Conservation (phyloP, 2,888 invertebrate genomes). For the Cantharis nigra region DNA sequence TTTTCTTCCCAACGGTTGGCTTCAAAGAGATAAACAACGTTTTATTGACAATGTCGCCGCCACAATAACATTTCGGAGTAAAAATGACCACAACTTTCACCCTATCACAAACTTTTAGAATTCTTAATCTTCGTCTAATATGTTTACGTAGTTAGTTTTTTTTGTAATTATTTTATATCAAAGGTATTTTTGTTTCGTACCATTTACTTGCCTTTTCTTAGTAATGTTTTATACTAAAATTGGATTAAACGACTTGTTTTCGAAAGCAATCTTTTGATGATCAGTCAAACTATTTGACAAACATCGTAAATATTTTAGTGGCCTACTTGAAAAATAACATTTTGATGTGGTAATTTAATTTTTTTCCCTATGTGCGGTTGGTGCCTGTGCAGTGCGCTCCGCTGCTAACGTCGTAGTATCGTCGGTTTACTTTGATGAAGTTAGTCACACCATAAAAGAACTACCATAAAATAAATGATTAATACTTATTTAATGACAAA, state of each 20-base stretch:
- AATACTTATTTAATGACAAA: constrained; percentile 22
- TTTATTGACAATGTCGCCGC: constrained; percentile 37
- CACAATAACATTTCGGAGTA: constrained; percentile 24
- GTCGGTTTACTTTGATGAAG: background rate
- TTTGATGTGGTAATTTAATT: background rate
- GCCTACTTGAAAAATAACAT: background rate
- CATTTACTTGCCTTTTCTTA: background rate
- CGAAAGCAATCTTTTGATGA: background rate
- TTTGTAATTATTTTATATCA: background rate
- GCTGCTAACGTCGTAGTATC: background rate
- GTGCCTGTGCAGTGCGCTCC: background rate
- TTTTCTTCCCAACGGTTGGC: constrained; percentile 25
- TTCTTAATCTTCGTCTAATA: background rate
- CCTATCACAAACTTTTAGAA: constrained; percentile 2
- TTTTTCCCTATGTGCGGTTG: background rate
- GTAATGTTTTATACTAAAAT: background rate
- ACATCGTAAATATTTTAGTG: background rate
- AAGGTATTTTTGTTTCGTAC: background rate
- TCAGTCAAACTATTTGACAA: background rate
- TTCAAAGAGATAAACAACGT: constrained; percentile 33
- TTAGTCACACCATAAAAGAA: constrained; percentile 6
- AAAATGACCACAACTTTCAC: constrained; percentile 20
- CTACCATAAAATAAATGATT: constrained; percentile 23
- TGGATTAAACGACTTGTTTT: background rate
- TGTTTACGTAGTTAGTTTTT: background rate